Evolutionary conservation across 2,888 invertebrate genomes (phyloP), one percentile per base, ranked within the genome.

Genomic region (Trichopria drosophilae): DNA sequence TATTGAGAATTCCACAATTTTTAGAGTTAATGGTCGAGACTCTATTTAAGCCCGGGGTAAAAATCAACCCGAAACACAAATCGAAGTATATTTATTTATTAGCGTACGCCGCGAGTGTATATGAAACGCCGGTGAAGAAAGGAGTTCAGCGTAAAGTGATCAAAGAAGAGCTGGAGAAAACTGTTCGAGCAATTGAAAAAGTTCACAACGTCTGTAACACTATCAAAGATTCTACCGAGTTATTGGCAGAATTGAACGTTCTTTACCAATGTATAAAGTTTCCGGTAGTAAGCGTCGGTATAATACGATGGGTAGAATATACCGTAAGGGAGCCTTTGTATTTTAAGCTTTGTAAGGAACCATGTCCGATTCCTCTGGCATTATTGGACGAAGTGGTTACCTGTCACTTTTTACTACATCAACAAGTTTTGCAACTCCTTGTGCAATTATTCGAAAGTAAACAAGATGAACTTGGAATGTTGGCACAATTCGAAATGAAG

Each of bases 331-430:
- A 97, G 71, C 86, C 92, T 2, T 94, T 92, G 44, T 98, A 95
- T 76, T 98, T 98, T 75, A 96, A 96, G 77, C 79, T 96, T 43
- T 92, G 92, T 64, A 96, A 96, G 0, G 97, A 98, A 76, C 94
- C 94, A 73, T 96, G 95, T 43, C 97, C 97, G 0, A 85, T 95
- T 22, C 97, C 97, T 78, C 81, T 98, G 59, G 96, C 96, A 1
- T 81, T 98, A 5, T 78, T 98, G 3, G 98, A 98, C 76, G 98
- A 98, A 81, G 94, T 98, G n/a, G 95, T 91, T 0, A 87, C 89
- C 7, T 89, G 90, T 61, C 97, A 98, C 77, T 83, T 86, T 4
- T 81, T 95, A 34, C 79, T 97, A 16, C 97, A 98, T 76, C 88
- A 90, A 61, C 87, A 91, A 75, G 87, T 96, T 24, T 78, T 96